Conservation (phyloP, 1,140 invertebrate genomes). For the Oscheius sp. region DNA sequence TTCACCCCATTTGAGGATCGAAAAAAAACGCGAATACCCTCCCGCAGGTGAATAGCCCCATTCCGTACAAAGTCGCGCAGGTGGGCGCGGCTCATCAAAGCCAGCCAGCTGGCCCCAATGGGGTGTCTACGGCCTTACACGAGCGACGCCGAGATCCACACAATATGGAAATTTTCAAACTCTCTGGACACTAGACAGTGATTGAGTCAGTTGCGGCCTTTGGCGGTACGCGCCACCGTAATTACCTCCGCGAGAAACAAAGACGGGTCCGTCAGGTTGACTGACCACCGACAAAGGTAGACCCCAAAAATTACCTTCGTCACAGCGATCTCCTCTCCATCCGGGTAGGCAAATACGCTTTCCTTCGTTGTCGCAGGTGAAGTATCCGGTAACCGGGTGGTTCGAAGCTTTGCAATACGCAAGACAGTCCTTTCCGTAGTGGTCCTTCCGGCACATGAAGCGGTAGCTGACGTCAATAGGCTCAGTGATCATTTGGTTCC, state of each 20-base stretch:
- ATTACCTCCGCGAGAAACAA: not conserved
- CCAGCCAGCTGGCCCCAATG: conserved; percentile 9
- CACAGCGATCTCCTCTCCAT: not conserved
- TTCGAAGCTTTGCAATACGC: not conserved
- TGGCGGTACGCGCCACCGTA: not conserved
- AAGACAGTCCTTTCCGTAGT: not conserved
- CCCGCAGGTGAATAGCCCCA: not conserved
- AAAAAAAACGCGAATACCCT: not conserved
- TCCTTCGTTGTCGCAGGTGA: not conserved
- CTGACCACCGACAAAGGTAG: not conserved
- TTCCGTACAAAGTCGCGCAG: not conserved
- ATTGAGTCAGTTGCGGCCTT: not conserved
- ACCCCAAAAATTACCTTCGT: not conserved
- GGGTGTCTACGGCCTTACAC: not conserved
- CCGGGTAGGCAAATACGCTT: not conserved
- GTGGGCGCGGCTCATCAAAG: conserved; percentile 4
- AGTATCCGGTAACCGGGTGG: not conserved
- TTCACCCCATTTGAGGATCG: too few relatives aligned
- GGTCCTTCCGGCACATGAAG: not conserved
- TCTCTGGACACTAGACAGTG: not conserved
- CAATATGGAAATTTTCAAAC: not conserved
- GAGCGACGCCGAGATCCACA: not conserved
- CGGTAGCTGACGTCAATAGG: not conserved
- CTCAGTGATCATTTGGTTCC: not conserved
- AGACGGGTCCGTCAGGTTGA: conserved; percentile 6